A percentile compares a stretch with the other conserved stretches of the same genome.
These are phyloP conservation scores for Cryptoblepharus egeriae DNA, from an alignment of 2,797 vertebrate genomes.

Conservation along the genomic window DNA sequence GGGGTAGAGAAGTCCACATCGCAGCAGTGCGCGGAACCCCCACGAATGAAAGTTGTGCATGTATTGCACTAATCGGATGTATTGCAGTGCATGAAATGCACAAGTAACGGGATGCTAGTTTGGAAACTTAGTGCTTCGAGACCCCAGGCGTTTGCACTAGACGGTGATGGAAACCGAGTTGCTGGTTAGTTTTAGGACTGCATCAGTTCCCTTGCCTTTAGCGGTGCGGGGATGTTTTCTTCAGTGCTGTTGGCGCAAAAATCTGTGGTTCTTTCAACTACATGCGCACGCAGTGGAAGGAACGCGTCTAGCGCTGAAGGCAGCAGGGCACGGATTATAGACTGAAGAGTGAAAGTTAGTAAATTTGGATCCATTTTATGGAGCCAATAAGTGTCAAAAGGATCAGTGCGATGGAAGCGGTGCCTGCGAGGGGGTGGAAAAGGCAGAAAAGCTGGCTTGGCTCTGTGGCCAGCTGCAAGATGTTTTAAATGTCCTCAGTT, in stretches of 20 bases:
- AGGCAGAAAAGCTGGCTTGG: no score
- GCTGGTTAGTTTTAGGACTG: neutral
- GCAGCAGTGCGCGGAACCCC: neutral
- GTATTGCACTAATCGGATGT: no score
- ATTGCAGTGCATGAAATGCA: no score
- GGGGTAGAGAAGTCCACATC: neutral
- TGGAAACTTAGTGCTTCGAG: neutral
- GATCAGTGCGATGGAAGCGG: neutral
- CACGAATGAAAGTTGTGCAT: neutral
- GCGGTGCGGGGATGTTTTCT: neutral
- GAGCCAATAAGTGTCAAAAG: neutral
- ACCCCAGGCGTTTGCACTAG: no score
- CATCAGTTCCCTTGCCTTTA: neutral
- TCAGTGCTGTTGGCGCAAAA: neutral
- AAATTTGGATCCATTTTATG: constrained; percentile 13
- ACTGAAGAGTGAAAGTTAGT: neutral
- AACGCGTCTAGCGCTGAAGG: rapidly evolving
- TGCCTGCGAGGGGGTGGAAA: neutral
- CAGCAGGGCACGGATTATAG: neutral
- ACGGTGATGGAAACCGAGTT: no score
- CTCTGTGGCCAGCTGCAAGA: no score
- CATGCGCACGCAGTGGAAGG: rapidly evolving
- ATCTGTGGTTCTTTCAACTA: neutral
- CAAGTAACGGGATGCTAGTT: no score
- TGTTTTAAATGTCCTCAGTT: no score